phyloP scores from a whole-genome alignment of 2,888 invertebrate genomes.

The Tiphia femorata region DNA sequence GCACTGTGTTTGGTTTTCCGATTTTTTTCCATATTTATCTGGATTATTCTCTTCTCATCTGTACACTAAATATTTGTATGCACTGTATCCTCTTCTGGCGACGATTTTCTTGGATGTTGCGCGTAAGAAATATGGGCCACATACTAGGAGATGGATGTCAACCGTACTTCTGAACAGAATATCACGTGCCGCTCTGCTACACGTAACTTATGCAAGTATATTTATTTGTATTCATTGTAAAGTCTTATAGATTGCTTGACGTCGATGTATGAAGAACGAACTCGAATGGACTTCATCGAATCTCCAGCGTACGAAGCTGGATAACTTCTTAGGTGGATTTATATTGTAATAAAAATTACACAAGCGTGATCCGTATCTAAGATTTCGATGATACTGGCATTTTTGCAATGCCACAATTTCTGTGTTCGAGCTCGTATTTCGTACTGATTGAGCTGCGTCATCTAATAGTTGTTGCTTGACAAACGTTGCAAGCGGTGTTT shows the following conservation, averaged over 20 bases:
- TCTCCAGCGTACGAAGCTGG: conserved; percentile 19
- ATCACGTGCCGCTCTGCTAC: conserved; percentile 33
- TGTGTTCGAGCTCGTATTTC: conserved; percentile 39
- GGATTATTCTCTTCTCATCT: not conserved
- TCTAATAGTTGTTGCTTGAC: conserved; percentile 43
- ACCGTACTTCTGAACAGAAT: conserved; percentile 14
- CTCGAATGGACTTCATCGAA: conserved; percentile 32
- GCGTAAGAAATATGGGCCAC: conserved; percentile 23
- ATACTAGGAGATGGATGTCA: conserved; percentile 13
- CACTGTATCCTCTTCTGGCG: not conserved
- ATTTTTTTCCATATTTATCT: not conserved
- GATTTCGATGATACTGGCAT: conserved; percentile 20
- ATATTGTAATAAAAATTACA: conserved; percentile 11
- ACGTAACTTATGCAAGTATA: conserved; percentile 19
- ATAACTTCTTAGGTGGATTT: conserved; percentile 19
- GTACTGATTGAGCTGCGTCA: conserved; percentile 44
- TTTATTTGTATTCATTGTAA: conserved; percentile 25
- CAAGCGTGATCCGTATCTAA: conserved; percentile 17
- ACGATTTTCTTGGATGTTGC: conserved; percentile 15
- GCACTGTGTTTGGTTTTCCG: not conserved
- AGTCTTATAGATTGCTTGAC: conserved; percentile 37
- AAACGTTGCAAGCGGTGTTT: conserved; percentile 45
- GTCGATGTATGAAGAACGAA: conserved; percentile 45
- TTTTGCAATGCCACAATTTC: conserved; percentile 22
- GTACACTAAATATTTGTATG: too few species aligned